These are phyloP conservation scores for Brachylomia viminalis DNA, from an alignment of 2,888 invertebrate genomes.

Conservation along the genomic window DNA sequence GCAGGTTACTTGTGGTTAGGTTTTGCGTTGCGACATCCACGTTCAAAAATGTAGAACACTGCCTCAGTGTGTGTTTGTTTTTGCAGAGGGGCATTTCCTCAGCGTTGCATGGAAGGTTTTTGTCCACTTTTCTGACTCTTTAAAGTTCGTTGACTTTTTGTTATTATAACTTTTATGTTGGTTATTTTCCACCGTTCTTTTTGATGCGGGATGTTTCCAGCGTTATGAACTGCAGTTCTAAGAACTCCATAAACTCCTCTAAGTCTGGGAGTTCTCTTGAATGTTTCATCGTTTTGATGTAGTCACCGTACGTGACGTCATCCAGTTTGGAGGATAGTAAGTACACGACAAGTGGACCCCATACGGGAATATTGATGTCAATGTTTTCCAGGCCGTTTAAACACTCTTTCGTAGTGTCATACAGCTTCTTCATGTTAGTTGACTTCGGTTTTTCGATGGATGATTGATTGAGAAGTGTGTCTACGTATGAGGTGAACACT, in stretches of 20 bases:
- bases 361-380: background rate
- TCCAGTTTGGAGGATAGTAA: slow-evolving; percentile 11
- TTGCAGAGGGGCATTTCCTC: background rate
- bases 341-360: slow-evolving; percentile 2
- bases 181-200: background rate
- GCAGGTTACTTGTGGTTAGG: background rate
- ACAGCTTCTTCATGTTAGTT: slow-evolving; percentile 4
- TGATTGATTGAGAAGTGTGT: background rate
- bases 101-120: slow-evolving; percentile 2
- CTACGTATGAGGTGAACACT: background rate
- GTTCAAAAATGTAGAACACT: slow-evolving; percentile 7
- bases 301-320: slow-evolving; percentile 14
- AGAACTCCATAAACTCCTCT: slow-evolving; percentile 6
- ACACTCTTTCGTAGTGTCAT: slow-evolving; percentile 8
- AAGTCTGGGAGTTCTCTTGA: slow-evolving; percentile 5
- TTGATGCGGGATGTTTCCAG: slow-evolving; percentile 4
- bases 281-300: slow-evolving; percentile 7
- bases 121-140: slow-evolving; percentile 7
- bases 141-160: slow-evolving; percentile 5
- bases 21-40: slow-evolving; percentile 8
- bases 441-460: slow-evolving; percentile 1
- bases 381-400: slow-evolving; percentile 5
- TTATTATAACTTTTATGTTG: background rate
- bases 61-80: slow-evolving; percentile 1
- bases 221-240: slow-evolving; percentile 9